Evolutionary conservation across 2,113 vertebrate species (phyloP).

Genomic region (Butorides virescens): DNA sequence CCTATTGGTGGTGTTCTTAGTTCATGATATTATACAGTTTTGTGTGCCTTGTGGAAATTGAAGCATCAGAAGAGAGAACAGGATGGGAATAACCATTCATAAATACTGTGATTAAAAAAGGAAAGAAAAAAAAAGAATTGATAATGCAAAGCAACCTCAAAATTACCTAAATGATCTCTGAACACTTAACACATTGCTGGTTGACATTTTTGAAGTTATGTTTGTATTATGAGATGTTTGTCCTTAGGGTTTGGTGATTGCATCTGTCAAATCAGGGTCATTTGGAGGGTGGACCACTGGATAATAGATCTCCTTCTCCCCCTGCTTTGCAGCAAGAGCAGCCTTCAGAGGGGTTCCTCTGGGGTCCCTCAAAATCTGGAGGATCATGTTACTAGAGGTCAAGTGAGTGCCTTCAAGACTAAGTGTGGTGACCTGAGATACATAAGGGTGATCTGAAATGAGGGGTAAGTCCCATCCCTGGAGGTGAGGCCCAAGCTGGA

Average conservation of each 20-base stretch:
- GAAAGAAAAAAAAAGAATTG: background rate
- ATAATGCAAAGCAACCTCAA: background rate
- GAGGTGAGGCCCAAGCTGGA: background rate
- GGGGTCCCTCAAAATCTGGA: background rate
- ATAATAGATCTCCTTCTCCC: background rate
- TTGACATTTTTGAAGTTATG: background rate
- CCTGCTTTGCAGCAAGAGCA: accelerated
- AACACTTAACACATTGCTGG: background rate
- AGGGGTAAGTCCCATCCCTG: too few relatives aligned
- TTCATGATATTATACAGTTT: background rate
- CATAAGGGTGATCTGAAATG: background rate
- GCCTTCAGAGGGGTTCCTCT: background rate
- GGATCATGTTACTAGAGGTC: background rate
- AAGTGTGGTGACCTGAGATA: accelerated
- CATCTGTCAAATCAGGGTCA: background rate
- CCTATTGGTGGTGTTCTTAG: background rate
- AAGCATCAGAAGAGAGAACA: background rate
- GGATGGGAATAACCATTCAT: background rate
- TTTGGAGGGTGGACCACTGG: background rate
- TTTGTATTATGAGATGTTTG: background rate
- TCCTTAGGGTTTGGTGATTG: background rate
- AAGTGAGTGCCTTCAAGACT: background rate
- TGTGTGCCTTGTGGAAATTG: background rate
- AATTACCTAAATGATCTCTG: background rate
- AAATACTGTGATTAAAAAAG: background rate